A percentile compares a stretch with the other conserved stretches of the same genome.
phyloP scores from a whole-genome alignment of 2,888 invertebrate species.

The Callosobruchus maculatus region DNA sequence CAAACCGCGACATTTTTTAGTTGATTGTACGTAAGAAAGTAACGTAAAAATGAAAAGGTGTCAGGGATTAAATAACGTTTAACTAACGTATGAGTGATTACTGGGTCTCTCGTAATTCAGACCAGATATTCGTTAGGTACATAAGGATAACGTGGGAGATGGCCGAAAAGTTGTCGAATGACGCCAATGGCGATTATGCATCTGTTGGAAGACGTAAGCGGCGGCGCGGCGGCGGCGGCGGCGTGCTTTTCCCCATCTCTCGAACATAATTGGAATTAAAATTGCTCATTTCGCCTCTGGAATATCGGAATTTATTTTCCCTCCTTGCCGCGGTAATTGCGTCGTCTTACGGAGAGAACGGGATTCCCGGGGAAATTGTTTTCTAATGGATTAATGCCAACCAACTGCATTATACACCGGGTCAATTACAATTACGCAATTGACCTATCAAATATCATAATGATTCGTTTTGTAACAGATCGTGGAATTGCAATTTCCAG shows the following conservation, averaged over 20 bases:
- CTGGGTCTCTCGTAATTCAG: too few species aligned
- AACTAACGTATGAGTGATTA: too few species aligned
- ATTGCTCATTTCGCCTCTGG: conserved; percentile 29
- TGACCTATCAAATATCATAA: neutral
- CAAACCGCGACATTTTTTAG: too few species aligned
- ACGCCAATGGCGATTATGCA: neutral
- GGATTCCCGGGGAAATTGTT: neutral
- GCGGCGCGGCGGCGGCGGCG: too few species aligned
- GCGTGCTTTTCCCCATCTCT: neutral
- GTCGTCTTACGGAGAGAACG: neutral
- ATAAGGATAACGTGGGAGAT: too few species aligned
- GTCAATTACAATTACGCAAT: neutral
- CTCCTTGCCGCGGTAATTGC: neutral
- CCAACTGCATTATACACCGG: neutral
- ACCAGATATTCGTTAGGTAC: too few species aligned
- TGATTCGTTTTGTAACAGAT: neutral
- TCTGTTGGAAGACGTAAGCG: neutral
- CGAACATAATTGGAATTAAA: conserved; percentile 28
- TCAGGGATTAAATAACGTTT: too few species aligned
- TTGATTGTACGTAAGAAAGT: too few species aligned
- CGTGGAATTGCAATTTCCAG: neutral
- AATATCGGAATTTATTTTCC: conserved; percentile 7
- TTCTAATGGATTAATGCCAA: neutral
- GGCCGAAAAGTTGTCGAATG: neutral
- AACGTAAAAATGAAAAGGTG: too few species aligned